phyloP scores from a whole-genome alignment of 92 coral and sea anemone species.

The Porites rus region DNA sequence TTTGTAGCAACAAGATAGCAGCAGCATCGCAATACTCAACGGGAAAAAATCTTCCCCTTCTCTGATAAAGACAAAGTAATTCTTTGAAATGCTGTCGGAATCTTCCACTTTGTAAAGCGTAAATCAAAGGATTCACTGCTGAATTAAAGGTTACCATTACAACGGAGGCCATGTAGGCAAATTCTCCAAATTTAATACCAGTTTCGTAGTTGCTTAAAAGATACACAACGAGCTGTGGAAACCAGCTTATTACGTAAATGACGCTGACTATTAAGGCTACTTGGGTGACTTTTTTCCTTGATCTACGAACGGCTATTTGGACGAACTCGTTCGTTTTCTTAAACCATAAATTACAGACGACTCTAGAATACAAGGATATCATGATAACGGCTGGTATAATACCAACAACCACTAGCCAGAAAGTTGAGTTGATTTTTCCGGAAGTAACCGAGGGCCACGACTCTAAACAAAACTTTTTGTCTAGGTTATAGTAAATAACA shows the following conservation, averaged over 20 bases:
- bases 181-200: slow-evolving; percentile 45
- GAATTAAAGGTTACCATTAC: slow-evolving; percentile 79
- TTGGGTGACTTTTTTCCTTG: slow-evolving; percentile 69
- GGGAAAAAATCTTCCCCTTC: neutral
- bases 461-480: slow-evolving; percentile 46
- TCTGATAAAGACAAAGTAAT: neutral
- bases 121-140: slow-evolving; percentile 71
- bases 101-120: slow-evolving; percentile 65
- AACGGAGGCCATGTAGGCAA: slow-evolving; percentile 63
- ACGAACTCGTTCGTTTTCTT: slow-evolving; percentile 42
- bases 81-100: slow-evolving; percentile 44
- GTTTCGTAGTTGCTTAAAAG: slow-evolving; percentile 43
- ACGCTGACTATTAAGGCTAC: slow-evolving; percentile 65
- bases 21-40: neutral
- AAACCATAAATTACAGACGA: slow-evolving; percentile 61
- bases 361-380: slow-evolving; percentile 50
- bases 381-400: slow-evolving; percentile 56
- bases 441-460: slow-evolving; percentile 47
- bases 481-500: slow-evolving; percentile 43
- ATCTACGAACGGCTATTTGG: slow-evolving; percentile 49
- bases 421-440: slow-evolving; percentile 30
- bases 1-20: too few relatives aligned
- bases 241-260: slow-evolving; percentile 69
- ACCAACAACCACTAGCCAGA: slow-evolving; percentile 54
- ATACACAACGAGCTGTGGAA: slow-evolving; percentile 64